Conservation (phyloP, 2,113 vertebrate genomes). For the Calyptomena viridis region DNA sequence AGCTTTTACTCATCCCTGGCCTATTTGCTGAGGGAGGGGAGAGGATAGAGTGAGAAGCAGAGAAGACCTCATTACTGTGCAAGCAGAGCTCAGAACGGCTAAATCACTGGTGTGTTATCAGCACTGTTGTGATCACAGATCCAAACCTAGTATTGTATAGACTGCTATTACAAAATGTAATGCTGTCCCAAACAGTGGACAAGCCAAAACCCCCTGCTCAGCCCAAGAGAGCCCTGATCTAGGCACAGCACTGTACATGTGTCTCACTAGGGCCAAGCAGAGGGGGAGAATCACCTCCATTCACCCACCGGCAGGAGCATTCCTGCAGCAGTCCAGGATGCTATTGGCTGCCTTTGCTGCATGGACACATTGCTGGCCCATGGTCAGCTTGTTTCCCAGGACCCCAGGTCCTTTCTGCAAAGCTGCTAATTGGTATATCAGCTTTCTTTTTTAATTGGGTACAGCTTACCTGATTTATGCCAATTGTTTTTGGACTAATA, state of each 20-base stretch:
- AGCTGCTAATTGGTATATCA: background rate
- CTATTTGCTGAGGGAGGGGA: fast-evolving
- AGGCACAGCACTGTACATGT: background rate
- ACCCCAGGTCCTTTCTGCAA: background rate
- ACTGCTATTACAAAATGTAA: background rate
- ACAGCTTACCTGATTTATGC: background rate
- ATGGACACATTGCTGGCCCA: background rate
- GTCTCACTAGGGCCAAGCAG: background rate
- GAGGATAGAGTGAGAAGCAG: background rate
- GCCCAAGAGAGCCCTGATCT: background rate
- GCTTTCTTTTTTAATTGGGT: background rate
- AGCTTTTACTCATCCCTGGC: background rate
- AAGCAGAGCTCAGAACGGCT: background rate
- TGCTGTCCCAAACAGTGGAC: background rate
- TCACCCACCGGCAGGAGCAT: fast-evolving
- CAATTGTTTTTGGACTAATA: background rate
- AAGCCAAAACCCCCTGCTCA: fast-evolving
- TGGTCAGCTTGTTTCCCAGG: background rate
- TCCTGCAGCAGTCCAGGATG: background rate
- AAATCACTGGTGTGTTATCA: background rate
- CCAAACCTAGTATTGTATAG: background rate
- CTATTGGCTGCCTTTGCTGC: background rate
- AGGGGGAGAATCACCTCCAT: background rate
- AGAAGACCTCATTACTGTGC: background rate
- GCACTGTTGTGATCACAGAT: background rate